Evolutionary conservation across 2,888 invertebrate genomes (phyloP).

Genomic region (Gisinianus flammeolus): DNA sequence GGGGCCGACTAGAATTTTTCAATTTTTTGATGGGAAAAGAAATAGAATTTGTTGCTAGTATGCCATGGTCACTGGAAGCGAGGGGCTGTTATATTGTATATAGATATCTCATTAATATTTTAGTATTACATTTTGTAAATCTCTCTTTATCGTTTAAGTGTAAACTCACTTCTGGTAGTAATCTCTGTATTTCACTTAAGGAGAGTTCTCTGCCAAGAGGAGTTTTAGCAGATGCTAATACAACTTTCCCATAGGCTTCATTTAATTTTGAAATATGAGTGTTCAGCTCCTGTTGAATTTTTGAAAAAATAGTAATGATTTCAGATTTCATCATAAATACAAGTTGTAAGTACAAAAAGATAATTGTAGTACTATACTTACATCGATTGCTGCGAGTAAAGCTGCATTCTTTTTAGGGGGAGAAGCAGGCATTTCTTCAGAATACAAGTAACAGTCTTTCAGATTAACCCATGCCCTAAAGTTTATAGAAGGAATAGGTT

Average conservation of each 20-base stretch:
- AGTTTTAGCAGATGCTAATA: conserved; percentile 75
- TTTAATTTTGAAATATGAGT: conserved; percentile 76
- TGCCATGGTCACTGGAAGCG: too few relatives aligned
- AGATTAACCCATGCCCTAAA: conserved; percentile 86
- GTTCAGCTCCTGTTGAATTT: conserved; percentile 77
- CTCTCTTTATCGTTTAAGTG: not conserved
- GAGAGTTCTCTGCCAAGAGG: conserved; percentile 71
- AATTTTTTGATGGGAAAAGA: not conserved
- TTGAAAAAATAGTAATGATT: too few relatives aligned
- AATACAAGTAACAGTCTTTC: conserved; percentile 82
- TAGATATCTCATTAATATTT: too few relatives aligned
- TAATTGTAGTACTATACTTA: conserved; percentile 4
- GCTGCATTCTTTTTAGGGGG: conserved; percentile 67
- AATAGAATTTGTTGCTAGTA: too few relatives aligned
- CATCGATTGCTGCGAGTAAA: conserved; percentile 38
- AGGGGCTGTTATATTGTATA: too few relatives aligned
- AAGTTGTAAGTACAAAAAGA: not conserved
- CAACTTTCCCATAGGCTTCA: conserved; percentile 74
- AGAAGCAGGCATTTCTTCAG: conserved; percentile 67
- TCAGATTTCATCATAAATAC: conserved; percentile 52
- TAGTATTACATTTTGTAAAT: not conserved
- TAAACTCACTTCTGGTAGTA: conserved; percentile 66
- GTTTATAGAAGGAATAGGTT: too few relatives aligned
- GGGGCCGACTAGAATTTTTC: too few relatives aligned
- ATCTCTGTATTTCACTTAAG: conserved; percentile 69